Conservation (phyloP, 1,140 invertebrate genomes). For the Rhopalosiphum padi region DNA sequence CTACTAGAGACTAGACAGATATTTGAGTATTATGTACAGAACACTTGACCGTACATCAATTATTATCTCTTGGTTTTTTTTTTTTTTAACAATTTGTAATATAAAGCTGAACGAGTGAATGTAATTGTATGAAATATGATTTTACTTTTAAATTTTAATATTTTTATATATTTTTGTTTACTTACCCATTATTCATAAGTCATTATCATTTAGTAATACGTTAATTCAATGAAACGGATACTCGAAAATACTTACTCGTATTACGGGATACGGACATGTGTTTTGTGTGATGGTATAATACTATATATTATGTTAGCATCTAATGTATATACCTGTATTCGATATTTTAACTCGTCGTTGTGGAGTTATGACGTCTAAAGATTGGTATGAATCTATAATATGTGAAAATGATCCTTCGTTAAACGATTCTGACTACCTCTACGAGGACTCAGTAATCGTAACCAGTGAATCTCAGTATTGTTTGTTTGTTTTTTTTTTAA, state of each 20-base stretch:
- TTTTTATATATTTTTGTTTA: neutral
- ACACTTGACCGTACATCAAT: neutral
- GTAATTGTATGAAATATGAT: neutral
- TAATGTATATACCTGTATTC: neutral
- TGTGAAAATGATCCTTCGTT: neutral
- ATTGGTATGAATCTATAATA: neutral
- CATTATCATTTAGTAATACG: neutral
- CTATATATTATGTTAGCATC: too few species aligned
- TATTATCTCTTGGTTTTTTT: neutral
- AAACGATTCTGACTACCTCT: neutral
- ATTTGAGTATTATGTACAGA: neutral
- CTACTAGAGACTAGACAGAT: neutral
- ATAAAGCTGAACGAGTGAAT: neutral
- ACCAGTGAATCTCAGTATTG: neutral
- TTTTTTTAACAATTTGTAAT: neutral
- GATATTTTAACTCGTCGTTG: neutral
- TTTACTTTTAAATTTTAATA: neutral
- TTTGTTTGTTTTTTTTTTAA: neutral
- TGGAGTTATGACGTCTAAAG: neutral
- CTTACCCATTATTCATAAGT: neutral
- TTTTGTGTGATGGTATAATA: neutral
- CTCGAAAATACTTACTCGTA: neutral
- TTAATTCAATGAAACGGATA: neutral
- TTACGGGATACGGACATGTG: neutral
- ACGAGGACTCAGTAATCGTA: neutral